Percentiles rank a stretch among this genome's conserved stretches.
Conservation (phyloP, 2,797 vertebrate species). For the Poecile montanus region DNA sequence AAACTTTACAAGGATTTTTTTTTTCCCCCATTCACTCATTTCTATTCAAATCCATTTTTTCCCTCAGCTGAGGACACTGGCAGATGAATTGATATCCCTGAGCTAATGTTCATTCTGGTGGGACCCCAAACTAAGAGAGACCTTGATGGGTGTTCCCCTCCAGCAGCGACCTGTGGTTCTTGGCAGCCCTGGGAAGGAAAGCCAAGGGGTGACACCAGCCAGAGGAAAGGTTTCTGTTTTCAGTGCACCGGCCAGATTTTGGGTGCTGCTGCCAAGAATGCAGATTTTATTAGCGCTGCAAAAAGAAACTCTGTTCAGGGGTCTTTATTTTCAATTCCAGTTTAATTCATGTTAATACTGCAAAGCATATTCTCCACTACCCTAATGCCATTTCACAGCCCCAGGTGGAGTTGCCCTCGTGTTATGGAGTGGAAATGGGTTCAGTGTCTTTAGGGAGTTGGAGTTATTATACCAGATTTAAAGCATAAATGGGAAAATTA, state of each 20-base stretch:
- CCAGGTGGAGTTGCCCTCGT: neutral
- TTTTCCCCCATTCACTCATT: rapidly evolving
- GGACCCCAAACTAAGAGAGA: neutral
- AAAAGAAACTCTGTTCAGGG: neutral
- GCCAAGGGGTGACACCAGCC: neutral
- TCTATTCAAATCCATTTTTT: neutral
- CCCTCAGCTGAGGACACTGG: neutral
- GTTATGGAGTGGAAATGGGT: neutral
- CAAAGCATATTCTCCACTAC: neutral
- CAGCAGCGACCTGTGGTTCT: neutral
- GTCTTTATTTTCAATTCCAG: conserved; percentile 26
- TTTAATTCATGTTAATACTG: conserved; percentile 39
- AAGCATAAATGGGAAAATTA: neutral
- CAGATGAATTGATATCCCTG: neutral
- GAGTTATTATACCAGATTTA: neutral
- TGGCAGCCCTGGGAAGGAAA: conserved; percentile 27
- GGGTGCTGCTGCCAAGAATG: conserved; percentile 35
- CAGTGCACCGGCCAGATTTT: neutral
- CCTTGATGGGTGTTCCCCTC: neutral
- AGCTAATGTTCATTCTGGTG: neutral
- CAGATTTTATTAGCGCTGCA: conserved; percentile 38
- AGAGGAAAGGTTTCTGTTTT: conserved; percentile 39
- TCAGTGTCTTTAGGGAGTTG: neutral
- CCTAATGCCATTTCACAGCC: neutral
- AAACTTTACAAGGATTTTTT: neutral